Base-by-base conservation (phyloP, 1,140 invertebrate genomes). In the Megalopta genalis region DNA sequence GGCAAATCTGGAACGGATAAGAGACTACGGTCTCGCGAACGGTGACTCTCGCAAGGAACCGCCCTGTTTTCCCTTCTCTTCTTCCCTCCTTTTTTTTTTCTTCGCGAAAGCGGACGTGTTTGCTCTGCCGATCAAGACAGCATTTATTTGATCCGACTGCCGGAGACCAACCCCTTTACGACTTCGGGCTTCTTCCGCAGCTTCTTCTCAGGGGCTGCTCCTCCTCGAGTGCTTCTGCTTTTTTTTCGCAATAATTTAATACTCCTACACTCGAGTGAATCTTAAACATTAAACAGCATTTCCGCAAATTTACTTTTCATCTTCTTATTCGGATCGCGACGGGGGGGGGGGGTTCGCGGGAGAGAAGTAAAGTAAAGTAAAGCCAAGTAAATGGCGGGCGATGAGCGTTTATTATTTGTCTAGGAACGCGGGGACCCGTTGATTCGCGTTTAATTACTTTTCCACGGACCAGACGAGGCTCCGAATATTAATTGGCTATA, bases 61-160 rank as follows among this genome's bases (percentile, higher is more conserved):
- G 18, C 6, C 18, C 54, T 57, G n/a, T n/a, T 57, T 57, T 57
- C 49, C 49, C 18, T 52, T 57, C 21, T n/a, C 6, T 18, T 46
- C 60, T 12, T 27, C 8, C 70, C 49, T 62, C 37, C n/a, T 57
- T 66, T 39, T 62, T 54, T 8, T 39, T 39, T 32, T 32, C 27
- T 32, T 9, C 39, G 57, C 62, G 63, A 77, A 68, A 42, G 37
- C 39, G 42, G 23, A 32, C 18, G 32, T 87, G 81, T 88, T 88
- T 88, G 77, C 86, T 63, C 49, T 77, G 21, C 60, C 80, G 81
- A 85, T 88, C 85, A 86, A 85, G 83, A 83, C 76, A 75, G 79
- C 86, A 88, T 86, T 88, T 88, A 88, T 87, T 88, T 88, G 87
- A 88, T 88, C 85, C 83, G 77, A 76, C 32, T 54, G 46, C n/a